Base-by-base conservation (phyloP, 2,888 invertebrate genomes). In the Nycteola revayana region DNA sequence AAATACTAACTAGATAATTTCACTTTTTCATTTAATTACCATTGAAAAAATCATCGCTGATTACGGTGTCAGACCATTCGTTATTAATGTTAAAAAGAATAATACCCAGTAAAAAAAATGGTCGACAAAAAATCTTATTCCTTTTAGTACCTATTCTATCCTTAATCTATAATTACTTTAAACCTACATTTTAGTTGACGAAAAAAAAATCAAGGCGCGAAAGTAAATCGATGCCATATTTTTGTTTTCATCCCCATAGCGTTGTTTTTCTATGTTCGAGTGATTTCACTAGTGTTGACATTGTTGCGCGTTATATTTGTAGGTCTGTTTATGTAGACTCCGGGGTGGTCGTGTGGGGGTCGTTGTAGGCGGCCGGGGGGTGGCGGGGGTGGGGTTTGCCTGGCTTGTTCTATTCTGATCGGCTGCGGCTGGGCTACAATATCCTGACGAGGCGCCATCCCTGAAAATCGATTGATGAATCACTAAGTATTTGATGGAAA, bases 371-470 rank as follows among this genome's bases (percentile, higher is more conserved):
- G 76, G 2, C 87, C 86, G 0, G 83, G 85, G 1, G 73, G 55
- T 1, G 86, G 85, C 0, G 85, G 82, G 0, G 84, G 81, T 8
- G 78, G 80, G 11, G 81, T 74, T 3, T 70, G 64, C 41, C 73
- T 58, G 28, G 52, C 56, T 24, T 65, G 66, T 36, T 71, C 76
- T 32, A 69, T 61, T 32, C 64, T 71, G 43, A 75, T 60, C 29
- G 68, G 61, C 43, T 72, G 75, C 21, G 79, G 73, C 48, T 69
- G 75, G 26, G 71, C 50, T 35, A 77, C 69, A 41, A 74, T 44
- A 52, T 85, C 81, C 59, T 85, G 77, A 36, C 85, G 85, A 50
- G 87, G 87, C 50, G 87, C 66, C 87, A 87, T 87, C 25, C 40
- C 78, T 76, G 72, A 24, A 55, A 56, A 55, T 52, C 46, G 41